Evolutionary conservation across 2,113 vertebrate genomes (phyloP).

Genomic region (Mesocricetus auratus): DNA sequence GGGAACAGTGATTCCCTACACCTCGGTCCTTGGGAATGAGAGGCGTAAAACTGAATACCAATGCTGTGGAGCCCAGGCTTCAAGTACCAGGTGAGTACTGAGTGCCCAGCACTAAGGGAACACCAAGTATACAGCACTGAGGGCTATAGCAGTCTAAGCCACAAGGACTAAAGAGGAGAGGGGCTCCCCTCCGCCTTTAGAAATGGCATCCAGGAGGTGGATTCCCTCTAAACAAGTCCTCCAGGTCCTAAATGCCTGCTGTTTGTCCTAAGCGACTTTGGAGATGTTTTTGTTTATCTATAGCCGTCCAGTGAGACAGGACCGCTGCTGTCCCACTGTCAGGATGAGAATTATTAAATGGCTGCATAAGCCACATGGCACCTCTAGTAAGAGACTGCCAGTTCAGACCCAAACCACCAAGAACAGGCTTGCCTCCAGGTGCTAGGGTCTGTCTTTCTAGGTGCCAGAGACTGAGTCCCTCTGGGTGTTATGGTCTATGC

Average conservation of each 20-base stretch:
- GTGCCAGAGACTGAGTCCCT: not conserved
- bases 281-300: fast-evolving
- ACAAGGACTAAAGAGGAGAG: not conserved
- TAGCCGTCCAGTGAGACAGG: not conserved
- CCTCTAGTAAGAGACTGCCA: not conserved
- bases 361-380: fast-evolving
- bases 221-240: too few relatives aligned
- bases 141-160: not conserved
- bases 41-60: fast-evolving
- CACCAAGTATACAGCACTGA: not conserved
- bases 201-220: not conserved
- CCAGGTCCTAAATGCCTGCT: too few relatives aligned
- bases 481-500: not conserved
- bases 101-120: not conserved
- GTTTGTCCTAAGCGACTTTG: not conserved
- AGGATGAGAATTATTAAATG: not conserved
- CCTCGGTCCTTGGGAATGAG: not conserved
- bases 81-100: not conserved
- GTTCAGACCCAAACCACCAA: not conserved
- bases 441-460: not conserved
- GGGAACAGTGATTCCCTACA: not conserved
- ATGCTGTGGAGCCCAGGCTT: not conserved
- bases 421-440: not conserved
- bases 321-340: fast-evolving
- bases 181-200: not conserved